These are phyloP conservation scores for Hydrophis major DNA, from an alignment of 2,797 vertebrate genomes.

Conservation along the genomic window DNA sequence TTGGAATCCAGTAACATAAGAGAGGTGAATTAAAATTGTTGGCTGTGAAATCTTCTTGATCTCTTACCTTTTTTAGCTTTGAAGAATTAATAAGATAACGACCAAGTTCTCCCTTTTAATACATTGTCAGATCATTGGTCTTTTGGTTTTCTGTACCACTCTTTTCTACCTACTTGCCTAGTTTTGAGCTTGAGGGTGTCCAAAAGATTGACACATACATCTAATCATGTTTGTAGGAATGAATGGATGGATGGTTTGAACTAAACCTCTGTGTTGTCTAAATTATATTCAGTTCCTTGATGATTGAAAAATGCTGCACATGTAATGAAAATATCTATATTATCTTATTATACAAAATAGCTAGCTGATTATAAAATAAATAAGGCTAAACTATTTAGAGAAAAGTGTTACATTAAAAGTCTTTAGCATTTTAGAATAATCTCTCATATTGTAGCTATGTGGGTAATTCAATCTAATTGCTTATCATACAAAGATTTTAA, in stretches of 20 bases:
- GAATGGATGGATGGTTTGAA: background rate
- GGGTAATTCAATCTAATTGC: slow-evolving; percentile 72
- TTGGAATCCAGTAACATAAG: background rate
- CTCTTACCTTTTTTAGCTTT: background rate
- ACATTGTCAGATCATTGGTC: background rate
- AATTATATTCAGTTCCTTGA: background rate
- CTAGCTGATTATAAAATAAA: slow-evolving; percentile 48
- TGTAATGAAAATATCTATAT: slow-evolving; percentile 29
- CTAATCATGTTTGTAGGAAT: background rate
- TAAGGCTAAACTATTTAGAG: slow-evolving; percentile 60
- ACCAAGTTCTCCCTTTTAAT: background rate
- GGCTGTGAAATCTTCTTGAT: background rate
- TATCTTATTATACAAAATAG: slow-evolving; percentile 48
- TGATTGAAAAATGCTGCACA: slow-evolving; percentile 17
- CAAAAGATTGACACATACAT: background rate
- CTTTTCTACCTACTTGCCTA: background rate
- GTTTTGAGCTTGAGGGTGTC: background rate
- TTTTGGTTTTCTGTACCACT: background rate
- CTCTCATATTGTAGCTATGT: slow-evolving; percentile 67
- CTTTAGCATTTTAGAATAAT: slow-evolving; percentile 66
- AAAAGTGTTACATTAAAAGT: slow-evolving; percentile 62
- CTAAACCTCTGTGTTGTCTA: slow-evolving; percentile 4
- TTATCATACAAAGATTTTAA: slow-evolving; percentile 62
- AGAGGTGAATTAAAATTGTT: background rate
- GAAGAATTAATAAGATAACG: background rate